Base-by-base conservation (phyloP, 2,888 invertebrate species). In the Caenorhabditis sp. region DNA sequence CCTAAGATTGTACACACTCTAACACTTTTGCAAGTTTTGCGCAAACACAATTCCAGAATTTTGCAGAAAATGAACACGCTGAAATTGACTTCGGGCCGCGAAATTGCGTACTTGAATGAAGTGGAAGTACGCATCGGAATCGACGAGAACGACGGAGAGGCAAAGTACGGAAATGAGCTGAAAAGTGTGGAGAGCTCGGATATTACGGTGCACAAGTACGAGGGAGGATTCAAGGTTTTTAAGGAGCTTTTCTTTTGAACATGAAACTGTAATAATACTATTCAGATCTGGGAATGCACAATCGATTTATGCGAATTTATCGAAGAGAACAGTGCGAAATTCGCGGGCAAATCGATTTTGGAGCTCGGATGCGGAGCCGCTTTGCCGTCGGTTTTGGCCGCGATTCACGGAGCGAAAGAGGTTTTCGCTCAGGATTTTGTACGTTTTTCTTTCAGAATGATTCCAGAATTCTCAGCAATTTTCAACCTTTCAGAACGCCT, bases 381-480 rank as follows among this genome's bases (percentile, higher is more conserved):
- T 1, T 91, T 97, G 61, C 91, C 96, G 62, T 96, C 96, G n/a
- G 92, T 96, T 55, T 92, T 93, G 87, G 92, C 94, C 13, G 91
- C 93, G 41, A 89, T 92, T 46, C 91, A 92, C 85, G 93, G 93
- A 55, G 93, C 94, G 2, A 30, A 46, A 24, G 83, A 88, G 9
- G 94, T 95, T 11, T 93, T 93, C 87, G 95, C 96, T 90, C 96
- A 97, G 90, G 97, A 98, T 91, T 98, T 95, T 92, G 96, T 96
- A 91, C 92, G 93, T 91, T 35, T 20, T 20, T 32, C 7, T n/a
- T n/a, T n/a, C n/a, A n/a, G n/a, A n/a, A n/a, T n/a, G n/a, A n/a
- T 20, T 43, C 17, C 39, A 39, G 4, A n/a, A 5, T 32, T 32
- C 32, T 9, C 32, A 8, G 5, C 32, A 37, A 37, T n/a, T 8